Evolutionary conservation across 2,113 vertebrate genomes (phyloP).

Genomic region (Regulus satrapa): DNA sequence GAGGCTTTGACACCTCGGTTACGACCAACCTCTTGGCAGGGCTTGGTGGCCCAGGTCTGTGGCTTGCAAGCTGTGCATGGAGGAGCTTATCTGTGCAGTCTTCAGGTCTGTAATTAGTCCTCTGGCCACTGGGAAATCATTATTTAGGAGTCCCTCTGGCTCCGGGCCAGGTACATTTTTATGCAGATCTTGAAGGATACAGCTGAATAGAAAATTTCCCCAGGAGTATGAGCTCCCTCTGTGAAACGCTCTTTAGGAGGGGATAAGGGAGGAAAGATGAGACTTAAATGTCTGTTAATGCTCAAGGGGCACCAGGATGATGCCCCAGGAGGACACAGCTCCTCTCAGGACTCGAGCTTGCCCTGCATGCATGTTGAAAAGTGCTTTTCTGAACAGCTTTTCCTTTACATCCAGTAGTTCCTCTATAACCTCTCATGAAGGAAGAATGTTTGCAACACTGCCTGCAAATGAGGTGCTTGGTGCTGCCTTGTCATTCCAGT

Average conservation of each 20-base stretch:
- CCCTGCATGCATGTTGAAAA: not conserved
- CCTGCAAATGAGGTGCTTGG: not conserved
- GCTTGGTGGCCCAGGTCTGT: not conserved
- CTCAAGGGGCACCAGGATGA: not conserved
- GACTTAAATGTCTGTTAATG: not conserved
- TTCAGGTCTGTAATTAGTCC: not conserved
- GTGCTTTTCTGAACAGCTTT: not conserved
- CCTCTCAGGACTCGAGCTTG: not conserved
- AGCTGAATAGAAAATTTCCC: not conserved
- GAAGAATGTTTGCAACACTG: not conserved
- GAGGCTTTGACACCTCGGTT: not conserved
- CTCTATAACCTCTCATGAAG: not conserved
- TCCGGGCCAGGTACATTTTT: not conserved
- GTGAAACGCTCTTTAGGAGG: not conserved
- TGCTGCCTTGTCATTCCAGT: conserved; percentile 2
- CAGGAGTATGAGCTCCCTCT: not conserved
- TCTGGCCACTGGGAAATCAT: not conserved
- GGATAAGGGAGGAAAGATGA: not conserved
- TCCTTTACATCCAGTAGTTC: not conserved
- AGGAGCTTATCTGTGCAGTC: not conserved
- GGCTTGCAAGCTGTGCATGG: not conserved
- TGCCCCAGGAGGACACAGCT: not conserved
- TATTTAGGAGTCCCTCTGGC: not conserved
- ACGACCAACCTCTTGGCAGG: not conserved
- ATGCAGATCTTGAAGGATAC: not conserved